Evolutionary conservation across 2,797 vertebrate genomes (phyloP).

Genomic region (Myiothlypis coronata): DNA sequence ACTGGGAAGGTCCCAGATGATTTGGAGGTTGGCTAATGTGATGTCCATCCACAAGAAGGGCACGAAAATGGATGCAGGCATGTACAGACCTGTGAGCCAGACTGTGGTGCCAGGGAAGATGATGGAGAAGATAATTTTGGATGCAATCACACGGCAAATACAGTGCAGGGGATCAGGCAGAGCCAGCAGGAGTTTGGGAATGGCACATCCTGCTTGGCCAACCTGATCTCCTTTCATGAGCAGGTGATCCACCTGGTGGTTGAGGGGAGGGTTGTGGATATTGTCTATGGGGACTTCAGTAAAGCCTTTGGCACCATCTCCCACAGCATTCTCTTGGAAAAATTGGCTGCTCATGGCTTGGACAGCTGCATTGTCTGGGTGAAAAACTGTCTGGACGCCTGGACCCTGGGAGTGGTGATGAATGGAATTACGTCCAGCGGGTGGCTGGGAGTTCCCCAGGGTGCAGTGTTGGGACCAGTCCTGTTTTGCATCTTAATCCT

Average conservation of each 20-base stretch:
- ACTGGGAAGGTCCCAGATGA: no score
- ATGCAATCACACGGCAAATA: background rate
- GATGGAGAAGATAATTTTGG: background rate
- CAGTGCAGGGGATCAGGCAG: background rate
- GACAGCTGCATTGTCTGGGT: no score
- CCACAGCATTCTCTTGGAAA: no score
- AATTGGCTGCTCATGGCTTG: background rate
- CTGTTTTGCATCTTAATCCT: background rate
- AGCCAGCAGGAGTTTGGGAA: background rate
- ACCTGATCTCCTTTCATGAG: background rate
- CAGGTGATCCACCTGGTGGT: accelerated
- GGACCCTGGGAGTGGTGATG: background rate
- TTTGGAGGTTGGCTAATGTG: background rate
- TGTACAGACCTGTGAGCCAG: background rate
- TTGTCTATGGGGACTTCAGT: accelerated
- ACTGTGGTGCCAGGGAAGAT: background rate
- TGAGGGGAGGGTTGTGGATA: background rate
- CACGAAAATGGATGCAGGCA: background rate
- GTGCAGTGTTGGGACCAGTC: background rate
- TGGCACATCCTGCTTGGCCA: background rate
- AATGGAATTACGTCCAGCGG: background rate
- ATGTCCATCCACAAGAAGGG: background rate
- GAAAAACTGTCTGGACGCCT: background rate
- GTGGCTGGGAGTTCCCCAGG: background rate
- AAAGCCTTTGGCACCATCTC: background rate